Evolutionary conservation across 2,888 invertebrate genomes (phyloP), one percentile per base, ranked within the genome.

Genomic region (Ypsolopha sequella): DNA sequence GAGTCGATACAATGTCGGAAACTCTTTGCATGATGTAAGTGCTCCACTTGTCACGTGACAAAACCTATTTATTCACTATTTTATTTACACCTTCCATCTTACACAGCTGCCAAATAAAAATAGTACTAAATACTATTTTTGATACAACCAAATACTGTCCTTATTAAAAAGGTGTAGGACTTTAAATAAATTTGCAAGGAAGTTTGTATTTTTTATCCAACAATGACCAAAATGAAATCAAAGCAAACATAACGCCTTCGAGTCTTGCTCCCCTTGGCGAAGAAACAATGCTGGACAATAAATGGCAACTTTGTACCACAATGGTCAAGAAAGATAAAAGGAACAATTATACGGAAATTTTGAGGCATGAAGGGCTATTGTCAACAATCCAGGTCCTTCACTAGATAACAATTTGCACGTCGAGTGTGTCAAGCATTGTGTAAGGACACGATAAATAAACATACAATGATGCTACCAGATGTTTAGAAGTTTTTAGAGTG

Each of bases 301-400:
- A 82, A 85, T 84, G 76, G 65, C 75, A 72, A 72, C 76, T 78
- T 68, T 62, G 73, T 68, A 56, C 77, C 77, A 82, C 81, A 84
- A 85, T 77, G 64, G 69, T 60, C 54, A 63, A 62, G 64, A 74
- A 74, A 85, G 73, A 84, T 79, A 82, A 85, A 77, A 65, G 75
- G 59, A 66, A 75, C 76, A 76, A 81, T 85, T 86, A 86, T 76
- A 84, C 75, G 79, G 81, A 82, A 79, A 80, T 82, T 76, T 80
- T 58, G 64, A 76, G 79, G 80, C 75, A 77, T 75, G 75, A 70
- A 4, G 2, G 4, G 66, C 76, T 61, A 71, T 84, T 85, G 81
- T 82, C 62, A 63, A 60, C 56, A 56, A 53, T 57, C 55, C 66
- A 58, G 54, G 64, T 59, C 59, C 63, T 72, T 67, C 71, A 78